Evolutionary conservation across 1,140 invertebrate species (phyloP), one percentile per base, ranked within the genome.

Genomic region (Yoshiicerus persimilis): DNA sequence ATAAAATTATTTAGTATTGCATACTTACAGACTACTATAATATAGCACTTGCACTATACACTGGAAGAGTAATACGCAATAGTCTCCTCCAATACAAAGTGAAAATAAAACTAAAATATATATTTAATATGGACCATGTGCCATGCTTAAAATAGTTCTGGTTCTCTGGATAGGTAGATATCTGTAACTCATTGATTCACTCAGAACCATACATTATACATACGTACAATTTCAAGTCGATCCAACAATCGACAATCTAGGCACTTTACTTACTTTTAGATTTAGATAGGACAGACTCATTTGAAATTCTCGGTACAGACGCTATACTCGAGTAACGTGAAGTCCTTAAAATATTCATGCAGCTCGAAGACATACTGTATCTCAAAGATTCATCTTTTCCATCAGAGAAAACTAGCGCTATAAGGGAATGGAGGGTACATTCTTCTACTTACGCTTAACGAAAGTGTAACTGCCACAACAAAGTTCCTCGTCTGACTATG

Each of bases 361-460:
- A n/a, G n/a, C 32, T 80, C 75, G 20, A 4, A 80, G 75, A 80
- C 30, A 25, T 27, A 70, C 66, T 30, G 75, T 70, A 36, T 80
- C 32, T 80, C 34, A 80, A 80, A 34, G 75, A 80, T 80, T 80
- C 75, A 80, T 80, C 32, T 80, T 80, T 80, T 80, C 75, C 75
- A 80, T 80, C 32, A 70, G 25, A 20, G 32, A n/a, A 36, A 32
- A 77, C 70, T 30, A 25, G 34, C 32, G 23, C 75, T 56, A 56
- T 56, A 56, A 56, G 47, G n/a, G 47, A 56, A 56, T 56, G n/a
- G 13, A 56, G n/a, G 47, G 47, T n/a, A n/a, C 13, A 56, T 56
- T 56, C 47, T 56, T 56, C 47, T 56, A 80, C 34, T 34, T 36
- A 80, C 32, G 34, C 75, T 5, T 20, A 20, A 32, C 75, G 11